phyloP scores from a whole-genome alignment of 2,113 vertebrate genomes.

The Rhinichthys klamathensis region DNA sequence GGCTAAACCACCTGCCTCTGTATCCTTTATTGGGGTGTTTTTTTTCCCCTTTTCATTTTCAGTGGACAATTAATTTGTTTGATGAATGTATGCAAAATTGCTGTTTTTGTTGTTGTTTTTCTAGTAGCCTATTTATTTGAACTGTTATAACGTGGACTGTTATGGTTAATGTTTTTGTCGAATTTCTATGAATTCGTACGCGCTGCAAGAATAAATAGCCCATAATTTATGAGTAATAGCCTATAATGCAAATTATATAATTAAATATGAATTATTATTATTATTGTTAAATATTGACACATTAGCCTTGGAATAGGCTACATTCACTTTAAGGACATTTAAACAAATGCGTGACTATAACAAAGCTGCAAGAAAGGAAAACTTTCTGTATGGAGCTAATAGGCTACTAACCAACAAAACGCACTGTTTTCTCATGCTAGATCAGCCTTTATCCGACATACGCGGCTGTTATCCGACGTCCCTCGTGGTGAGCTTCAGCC shows the following conservation, averaged over 20 bases:
- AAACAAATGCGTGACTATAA: not conserved
- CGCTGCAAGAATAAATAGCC: not conserved
- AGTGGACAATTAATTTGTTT: not conserved
- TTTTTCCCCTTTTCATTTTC: not conserved
- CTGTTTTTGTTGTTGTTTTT: not conserved
- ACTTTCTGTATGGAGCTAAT: not conserved
- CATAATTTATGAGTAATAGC: not conserved
- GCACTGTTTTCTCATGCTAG: slow-evolving; percentile 24
- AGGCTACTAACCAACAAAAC: slow-evolving; percentile 26
- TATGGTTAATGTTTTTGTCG: not conserved
- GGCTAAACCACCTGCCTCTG: not conserved
- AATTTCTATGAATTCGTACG: not conserved
- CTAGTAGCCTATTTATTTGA: not conserved
- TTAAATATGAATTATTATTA: not conserved
- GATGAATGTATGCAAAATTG: not conserved
- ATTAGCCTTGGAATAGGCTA: no score
- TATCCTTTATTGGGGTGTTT: not conserved
- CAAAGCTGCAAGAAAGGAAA: not conserved
- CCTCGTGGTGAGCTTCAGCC: slow-evolving; percentile 24
- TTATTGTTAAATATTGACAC: not conserved
- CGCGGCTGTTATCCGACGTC: slow-evolving; percentile 34
- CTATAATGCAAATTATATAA: not conserved
- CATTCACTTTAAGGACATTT: not conserved
- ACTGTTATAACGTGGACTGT: not conserved
- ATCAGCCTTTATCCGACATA: slow-evolving; percentile 31